Evolutionary conservation across 92 coral and sea anemone species (phyloP).

Genomic region (Paramuricea clavata): DNA sequence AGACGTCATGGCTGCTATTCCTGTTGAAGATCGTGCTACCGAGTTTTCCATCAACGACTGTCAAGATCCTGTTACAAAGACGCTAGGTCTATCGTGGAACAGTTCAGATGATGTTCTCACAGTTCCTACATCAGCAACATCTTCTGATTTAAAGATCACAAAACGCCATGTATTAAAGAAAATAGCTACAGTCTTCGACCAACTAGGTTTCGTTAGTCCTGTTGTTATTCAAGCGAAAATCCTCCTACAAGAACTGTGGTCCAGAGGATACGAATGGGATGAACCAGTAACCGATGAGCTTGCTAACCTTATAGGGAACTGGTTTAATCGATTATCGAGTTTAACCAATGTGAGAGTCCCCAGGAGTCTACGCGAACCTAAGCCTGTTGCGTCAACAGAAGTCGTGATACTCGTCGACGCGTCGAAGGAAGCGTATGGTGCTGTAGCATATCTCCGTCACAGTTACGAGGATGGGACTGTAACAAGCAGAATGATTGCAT

Average conservation of each 20-base stretch:
- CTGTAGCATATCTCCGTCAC: slow-evolving; percentile 49
- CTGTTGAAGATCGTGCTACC: slow-evolving; percentile 67
- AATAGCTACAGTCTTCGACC: slow-evolving; percentile 66
- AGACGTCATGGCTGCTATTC: slow-evolving; percentile 61
- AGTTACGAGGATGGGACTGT: no score
- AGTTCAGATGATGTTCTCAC: slow-evolving; percentile 37
- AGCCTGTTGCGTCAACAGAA: slow-evolving; percentile 38
- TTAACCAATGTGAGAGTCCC: slow-evolving; percentile 51
- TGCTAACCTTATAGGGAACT: slow-evolving; percentile 44
- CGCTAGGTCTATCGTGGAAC: slow-evolving; percentile 19
- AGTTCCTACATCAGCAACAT: slow-evolving; percentile 29
- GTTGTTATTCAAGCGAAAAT: slow-evolving; percentile 58
- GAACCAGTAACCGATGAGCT: slow-evolving; percentile 56
- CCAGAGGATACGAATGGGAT: slow-evolving; percentile 65
- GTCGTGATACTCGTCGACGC: slow-evolving; percentile 70
- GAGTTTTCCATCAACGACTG: slow-evolving; percentile 56
- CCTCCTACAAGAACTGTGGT: slow-evolving; percentile 67
- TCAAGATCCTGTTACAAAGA: slow-evolving; percentile 19
- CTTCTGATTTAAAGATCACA: slow-evolving; percentile 28
- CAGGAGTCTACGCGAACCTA: slow-evolving; percentile 47
- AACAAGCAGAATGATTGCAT: no score
- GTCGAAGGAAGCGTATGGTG: slow-evolving; percentile 67
- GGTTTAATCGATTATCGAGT: slow-evolving; percentile 62
- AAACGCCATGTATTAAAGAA: slow-evolving; percentile 66
- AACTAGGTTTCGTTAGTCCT: slow-evolving; percentile 54